Percentiles rank a stretch among this genome's conserved stretches.
These are phyloP conservation scores for Laspeyria flexula DNA, from an alignment of 2,888 invertebrate genomes.

Conservation along the genomic window DNA sequence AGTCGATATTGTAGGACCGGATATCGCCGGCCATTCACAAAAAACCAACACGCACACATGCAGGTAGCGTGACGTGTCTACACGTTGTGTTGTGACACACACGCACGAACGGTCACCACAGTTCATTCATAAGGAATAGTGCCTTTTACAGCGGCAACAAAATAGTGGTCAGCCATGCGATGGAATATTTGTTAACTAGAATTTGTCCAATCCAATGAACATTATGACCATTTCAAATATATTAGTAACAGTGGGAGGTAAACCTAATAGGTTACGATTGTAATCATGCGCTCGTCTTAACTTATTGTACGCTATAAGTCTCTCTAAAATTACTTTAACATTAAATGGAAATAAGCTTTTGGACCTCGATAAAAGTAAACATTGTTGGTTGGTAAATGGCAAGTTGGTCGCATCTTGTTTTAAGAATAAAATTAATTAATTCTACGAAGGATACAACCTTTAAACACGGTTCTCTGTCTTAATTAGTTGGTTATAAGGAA, in stretches of 20 bases:
- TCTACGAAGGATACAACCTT: neutral
- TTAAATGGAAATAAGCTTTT: slow-evolving; percentile 15
- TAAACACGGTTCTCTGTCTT: no score
- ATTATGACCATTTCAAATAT: slow-evolving; percentile 51
- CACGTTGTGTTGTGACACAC: slow-evolving; percentile 59
- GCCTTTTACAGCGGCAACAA: slow-evolving; percentile 69
- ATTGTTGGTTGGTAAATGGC: neutral
- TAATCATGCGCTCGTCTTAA: slow-evolving; percentile 27
- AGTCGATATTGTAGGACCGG: slow-evolving; percentile 78
- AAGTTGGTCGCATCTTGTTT: neutral
- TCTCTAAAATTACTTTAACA: slow-evolving; percentile 26
- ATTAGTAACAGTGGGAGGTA: slow-evolving; percentile 55
- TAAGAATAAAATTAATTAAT: neutral
- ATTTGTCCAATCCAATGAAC: slow-evolving; percentile 52
- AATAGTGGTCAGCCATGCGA: slow-evolving; percentile 64
- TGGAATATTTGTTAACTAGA: slow-evolving; percentile 55
- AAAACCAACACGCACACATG: slow-evolving; percentile 70
- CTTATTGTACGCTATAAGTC: slow-evolving; percentile 26
- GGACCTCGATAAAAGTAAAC: slow-evolving; percentile 14
- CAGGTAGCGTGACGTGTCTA: slow-evolving; percentile 44
- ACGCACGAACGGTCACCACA: slow-evolving; percentile 58
- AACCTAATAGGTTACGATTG: slow-evolving; percentile 27
- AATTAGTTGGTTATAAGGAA: no score
- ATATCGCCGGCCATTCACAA: slow-evolving; percentile 84
- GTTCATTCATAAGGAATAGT: slow-evolving; percentile 81